Base-by-base conservation (phyloP, 2,888 invertebrate species). In the Nephrotoma flavescens region DNA sequence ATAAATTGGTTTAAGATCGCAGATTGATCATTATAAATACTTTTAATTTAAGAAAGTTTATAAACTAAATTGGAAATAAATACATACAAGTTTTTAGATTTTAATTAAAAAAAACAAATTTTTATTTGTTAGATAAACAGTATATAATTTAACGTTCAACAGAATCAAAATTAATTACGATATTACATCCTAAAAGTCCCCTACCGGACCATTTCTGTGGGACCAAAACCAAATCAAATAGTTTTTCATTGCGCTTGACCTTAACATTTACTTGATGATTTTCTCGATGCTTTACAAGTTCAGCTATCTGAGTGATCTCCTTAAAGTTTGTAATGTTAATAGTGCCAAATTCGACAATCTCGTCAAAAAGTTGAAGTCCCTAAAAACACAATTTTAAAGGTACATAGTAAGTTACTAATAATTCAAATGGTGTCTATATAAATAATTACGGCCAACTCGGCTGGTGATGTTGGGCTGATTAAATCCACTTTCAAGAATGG, bases 141-240 rank as follows among this genome's bases (percentile, higher is more conserved):
- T 42, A n/a, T 6, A 84, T 6, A 84, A 19, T 31, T 44, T 44
- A 85, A 19, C 85, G 85, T 44, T 85, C 85, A 44, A 85, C 44
- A 9, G 44, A 45, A 19, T 85, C 85, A 31, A 85, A 42, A 42
- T 84, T 85, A 7, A 42, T 19, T 6, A 94, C 91, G 88, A 95
- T 93, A 89, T 94, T 95, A 90, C 95, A 95, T 2, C 96, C 97
- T 45, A 97, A 92, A 87, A 97, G 91, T 0, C 96, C 96, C 87
- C 94, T 94, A 86, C 97, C 97, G 88, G 92, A 92, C 97, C 97
- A 97, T 9, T 93, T 93, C 88, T 94, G 93, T 0, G 97, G 97
- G 11, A 94, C 94, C 86, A 97, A 91, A 4, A 93, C 92, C 83
- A 96, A 89, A 86, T 93, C 92, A 7, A 94, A 88, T 6, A 93